Evolutionary conservation across 2,888 invertebrate species (phyloP), one percentile per base, ranked within the genome.

Genomic region (Melanophora roralis): DNA sequence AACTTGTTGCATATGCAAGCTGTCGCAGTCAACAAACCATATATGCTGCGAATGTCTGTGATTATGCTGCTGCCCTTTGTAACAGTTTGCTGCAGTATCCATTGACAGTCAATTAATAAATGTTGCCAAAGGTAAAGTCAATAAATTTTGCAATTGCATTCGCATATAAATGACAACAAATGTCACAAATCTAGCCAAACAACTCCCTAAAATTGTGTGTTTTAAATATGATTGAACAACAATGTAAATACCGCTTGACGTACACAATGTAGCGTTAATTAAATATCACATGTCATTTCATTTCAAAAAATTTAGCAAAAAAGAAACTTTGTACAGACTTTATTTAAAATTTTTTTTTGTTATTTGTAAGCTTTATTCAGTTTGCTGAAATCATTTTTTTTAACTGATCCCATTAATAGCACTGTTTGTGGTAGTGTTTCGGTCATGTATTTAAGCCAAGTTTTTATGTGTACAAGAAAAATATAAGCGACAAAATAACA

Each of bases 81-180:
- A 27, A 43, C 49, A 67, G 59, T 67, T 71, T 76, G 34, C 57
- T 76, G 64, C 64, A 64, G 57, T 57, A 69, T 57, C 40, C 55
- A 78, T 74, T 78, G 78, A 69, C 68, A 78, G 78, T 78, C 78
- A 78, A 78, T 78, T 78, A 78, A 78, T 73, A 78, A 78, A 73
- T 74, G 73, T 64, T 78, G 60, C 69, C 69, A 55, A 76, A 49
- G 64, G 49, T 69, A 47, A 57, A 73, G 64, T 78, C 69, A 78
- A 78, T 74, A 78, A 68, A 74, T 73, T 67, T 45, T 21, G 23
- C 43, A 72, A 65, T 72, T 65, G 65, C 60, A 34, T 43, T 57
- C 57, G 49, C 51, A 14, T 47, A 55, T 53, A 34, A 78, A 47
- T 72, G 78, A 78, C 78, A 72, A 60, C 34, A 32, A 73, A 32